These are phyloP conservation scores for Ophion costatus DNA, from an alignment of 2,888 invertebrate species.

Conservation along the genomic window DNA sequence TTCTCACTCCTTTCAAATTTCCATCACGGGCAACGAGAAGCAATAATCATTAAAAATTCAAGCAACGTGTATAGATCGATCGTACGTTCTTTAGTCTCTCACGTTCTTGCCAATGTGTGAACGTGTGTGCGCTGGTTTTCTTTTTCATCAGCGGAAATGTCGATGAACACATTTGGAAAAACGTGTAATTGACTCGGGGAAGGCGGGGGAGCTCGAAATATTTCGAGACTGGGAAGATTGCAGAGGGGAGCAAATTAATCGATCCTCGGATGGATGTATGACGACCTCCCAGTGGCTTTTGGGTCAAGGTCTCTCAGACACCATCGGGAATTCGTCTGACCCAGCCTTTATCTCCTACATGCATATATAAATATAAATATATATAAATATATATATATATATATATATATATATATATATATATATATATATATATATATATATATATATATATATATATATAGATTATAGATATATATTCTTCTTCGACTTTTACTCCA, in stretches of 20 bases:
- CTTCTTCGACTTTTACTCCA: too few relatives aligned
- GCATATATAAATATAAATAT: slow-evolving; percentile 3
- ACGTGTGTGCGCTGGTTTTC: neutral
- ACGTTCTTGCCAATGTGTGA: neutral
- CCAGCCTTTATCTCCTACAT: slow-evolving; percentile 29
- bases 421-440: too few relatives aligned
- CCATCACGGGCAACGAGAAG: neutral
- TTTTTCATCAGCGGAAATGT: neutral
- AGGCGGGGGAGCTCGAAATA: neutral
- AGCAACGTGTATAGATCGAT: neutral
- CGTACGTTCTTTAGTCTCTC: neutral
- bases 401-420: too few relatives aligned
- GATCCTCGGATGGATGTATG: slow-evolving; percentile 27
- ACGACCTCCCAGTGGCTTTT: slow-evolving; percentile 27
- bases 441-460: too few relatives aligned
- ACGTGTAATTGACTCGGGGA: neutral
- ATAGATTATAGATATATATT: too few relatives aligned
- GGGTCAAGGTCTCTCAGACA: slow-evolving; percentile 44
- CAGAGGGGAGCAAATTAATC: slow-evolving; percentile 22
- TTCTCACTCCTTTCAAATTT: neutral
- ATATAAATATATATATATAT: neutral
- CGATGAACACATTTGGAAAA: slow-evolving; percentile 12
- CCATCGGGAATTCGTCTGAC: slow-evolving; percentile 39
- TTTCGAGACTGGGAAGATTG: slow-evolving; percentile 18
- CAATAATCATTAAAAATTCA: neutral